Evolutionary conservation across 2,113 vertebrate species (phyloP), one percentile per base, ranked within the genome.

Genomic region (Microcebus tavaratra): DNA sequence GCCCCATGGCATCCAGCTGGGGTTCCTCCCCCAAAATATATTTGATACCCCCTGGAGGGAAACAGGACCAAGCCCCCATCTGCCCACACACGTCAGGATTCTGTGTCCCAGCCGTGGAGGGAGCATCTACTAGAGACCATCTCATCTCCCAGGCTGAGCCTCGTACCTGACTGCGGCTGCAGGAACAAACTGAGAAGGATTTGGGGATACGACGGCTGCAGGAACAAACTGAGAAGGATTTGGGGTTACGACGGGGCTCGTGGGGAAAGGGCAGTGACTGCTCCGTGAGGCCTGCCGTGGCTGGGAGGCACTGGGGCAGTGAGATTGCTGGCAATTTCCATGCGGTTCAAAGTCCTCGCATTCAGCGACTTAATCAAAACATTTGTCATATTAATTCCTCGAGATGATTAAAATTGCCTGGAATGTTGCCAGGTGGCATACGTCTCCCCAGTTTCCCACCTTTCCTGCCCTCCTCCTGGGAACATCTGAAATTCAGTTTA

Each of bases 221-320:
- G 25, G 42, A 90, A 8, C 11, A 3, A 23, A 23, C 11, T 2
- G 36, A n/a, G 72, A 75, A 70, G 48, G 12, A 12, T 70, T 20
- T 53, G 29, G n/a, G 29, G 15, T 36, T 25, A 21, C 23, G 25
- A 0, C 1, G 2, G 4, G 27, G 14, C 9, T 63, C 68, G 2
- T 8, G 7, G 7, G 34, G 14, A 61, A 34, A 50, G 34, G 55
- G 34, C 78, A 65, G 1, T 21, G 67, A 42, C 2, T 14, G 34
- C 53, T 25, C 10, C 34, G n/a, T 29, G 4, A 57, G n/a, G 23
- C 12, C 39, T 0, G 15, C 78, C 21, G 0, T 5, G 17, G 55
- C 1, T 2, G 29, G n/a, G n/a, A 80, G 27, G 72, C 31, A 14
- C 0, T 0, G 65, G n/a, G 36, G 12, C 36, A 9, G 8, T 6